Conservation (phyloP, 92 coral and sea anemone genomes). For the Palythoa heliodiscus region DNA sequence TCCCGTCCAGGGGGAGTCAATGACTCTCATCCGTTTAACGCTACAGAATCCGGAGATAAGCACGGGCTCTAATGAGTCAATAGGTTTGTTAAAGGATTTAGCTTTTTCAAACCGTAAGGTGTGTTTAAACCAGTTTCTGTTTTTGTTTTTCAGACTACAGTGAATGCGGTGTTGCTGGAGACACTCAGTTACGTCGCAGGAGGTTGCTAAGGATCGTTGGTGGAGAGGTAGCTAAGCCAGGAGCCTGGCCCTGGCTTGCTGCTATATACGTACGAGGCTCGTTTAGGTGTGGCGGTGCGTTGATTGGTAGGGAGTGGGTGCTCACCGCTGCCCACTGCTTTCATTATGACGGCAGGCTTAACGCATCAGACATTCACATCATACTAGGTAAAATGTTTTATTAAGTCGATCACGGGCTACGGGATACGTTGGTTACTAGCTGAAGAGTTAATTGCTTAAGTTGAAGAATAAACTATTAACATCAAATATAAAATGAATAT, state of each 20-base stretch:
- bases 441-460: too few species aligned
- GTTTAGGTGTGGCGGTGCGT: conserved; percentile 87
- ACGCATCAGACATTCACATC: conserved; percentile 63
- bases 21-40: too few species aligned
- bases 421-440: too few species aligned
- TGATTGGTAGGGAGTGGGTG: conserved; percentile 82
- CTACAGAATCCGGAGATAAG: too few species aligned
- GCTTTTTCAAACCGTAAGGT: not conserved
- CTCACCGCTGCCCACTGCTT: conserved; percentile 92
- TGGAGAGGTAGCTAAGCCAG: conserved; percentile 65
- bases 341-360: conserved; percentile 55
- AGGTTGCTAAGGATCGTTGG: conserved; percentile 48
- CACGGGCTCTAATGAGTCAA: too few species aligned
- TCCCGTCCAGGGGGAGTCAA: too few species aligned
- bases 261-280: conserved; percentile 75
- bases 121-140: not conserved
- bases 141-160: conserved; percentile 63
- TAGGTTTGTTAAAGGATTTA: too few species aligned
- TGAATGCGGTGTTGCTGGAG: conserved; percentile 94
- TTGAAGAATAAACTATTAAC: too few species aligned
- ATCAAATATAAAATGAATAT: too few species aligned
- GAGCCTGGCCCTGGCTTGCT: conserved; percentile 99
- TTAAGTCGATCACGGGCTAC: not conserved
- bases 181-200: conserved; percentile 74
- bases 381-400: conserved; percentile 56